Evolutionary conservation across 2,888 invertebrate species (phyloP).

Genomic region (Lasioglossum figueresi): DNA sequence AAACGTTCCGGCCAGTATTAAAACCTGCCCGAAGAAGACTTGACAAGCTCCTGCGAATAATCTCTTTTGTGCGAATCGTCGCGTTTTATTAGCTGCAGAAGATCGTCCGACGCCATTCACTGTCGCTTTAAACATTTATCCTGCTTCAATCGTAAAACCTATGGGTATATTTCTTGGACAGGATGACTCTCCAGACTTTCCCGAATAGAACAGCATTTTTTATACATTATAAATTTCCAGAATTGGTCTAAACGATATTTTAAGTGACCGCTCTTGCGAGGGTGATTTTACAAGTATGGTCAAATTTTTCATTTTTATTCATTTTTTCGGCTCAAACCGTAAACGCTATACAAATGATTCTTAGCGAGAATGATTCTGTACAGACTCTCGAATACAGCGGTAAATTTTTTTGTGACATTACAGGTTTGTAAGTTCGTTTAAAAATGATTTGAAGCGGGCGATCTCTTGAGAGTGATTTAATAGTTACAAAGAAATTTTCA

Average conservation of each 20-base stretch:
- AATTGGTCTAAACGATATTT: neutral
- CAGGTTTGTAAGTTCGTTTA: neutral
- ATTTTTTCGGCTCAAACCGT: neutral
- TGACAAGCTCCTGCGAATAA: slow-evolving; percentile 11
- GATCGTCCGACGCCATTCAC: neutral
- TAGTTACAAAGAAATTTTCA: neutral
- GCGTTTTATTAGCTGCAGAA: neutral
- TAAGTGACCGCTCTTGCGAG: neutral
- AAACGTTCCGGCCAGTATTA: slow-evolving; percentile 3
- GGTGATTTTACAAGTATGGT: neutral
- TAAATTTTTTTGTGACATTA: neutral
- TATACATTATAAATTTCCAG: neutral
- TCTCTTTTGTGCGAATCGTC: slow-evolving; percentile 11
- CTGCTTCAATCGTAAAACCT: neutral
- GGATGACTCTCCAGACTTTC: neutral
- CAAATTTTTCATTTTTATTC: neutral
- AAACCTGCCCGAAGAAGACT: neutral
- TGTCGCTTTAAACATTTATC: neutral
- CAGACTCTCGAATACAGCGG: neutral
- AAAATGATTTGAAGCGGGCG: neutral
- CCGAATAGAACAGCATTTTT: neutral
- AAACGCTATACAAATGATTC: neutral
- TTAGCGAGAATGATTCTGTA: neutral
- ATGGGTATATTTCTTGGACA: neutral
- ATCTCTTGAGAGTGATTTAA: neutral